A percentile compares a stretch with the other conserved stretches of the same genome.
Conservation (phyloP, 2,113 vertebrate genomes). For the Erinaceus europaeus region DNA sequence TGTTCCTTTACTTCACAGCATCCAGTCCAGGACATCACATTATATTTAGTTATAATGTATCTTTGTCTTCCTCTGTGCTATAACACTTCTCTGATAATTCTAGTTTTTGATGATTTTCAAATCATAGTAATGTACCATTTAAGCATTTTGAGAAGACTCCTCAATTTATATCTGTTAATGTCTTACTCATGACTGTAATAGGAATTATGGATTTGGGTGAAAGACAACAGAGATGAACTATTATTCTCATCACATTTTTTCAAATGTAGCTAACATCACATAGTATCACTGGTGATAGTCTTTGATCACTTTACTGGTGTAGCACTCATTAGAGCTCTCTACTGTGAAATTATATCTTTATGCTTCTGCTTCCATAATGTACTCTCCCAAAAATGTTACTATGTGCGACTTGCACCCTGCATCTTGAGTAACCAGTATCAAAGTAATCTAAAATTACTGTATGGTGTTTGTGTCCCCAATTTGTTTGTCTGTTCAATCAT, state of each 20-base stretch:
- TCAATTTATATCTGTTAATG: background rate
- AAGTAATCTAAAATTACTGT: no score
- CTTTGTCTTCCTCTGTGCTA: background rate
- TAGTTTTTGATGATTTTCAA: background rate
- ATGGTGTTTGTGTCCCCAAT: no score
- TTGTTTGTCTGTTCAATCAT: background rate
- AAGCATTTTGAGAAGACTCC: background rate
- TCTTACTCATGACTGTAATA: background rate
- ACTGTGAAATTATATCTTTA: background rate
- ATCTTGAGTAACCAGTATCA: no score
- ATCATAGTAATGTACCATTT: background rate
- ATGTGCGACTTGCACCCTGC: accelerated
- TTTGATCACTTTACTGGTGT: background rate
- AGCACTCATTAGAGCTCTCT: background rate
- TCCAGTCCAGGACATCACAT: background rate
- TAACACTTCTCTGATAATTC: background rate
- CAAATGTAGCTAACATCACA: no score
- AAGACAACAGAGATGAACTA: background rate
- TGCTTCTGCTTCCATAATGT: background rate
- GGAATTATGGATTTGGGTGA: background rate
- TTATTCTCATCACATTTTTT: background rate
- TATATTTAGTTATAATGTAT: background rate
- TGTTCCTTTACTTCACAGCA: background rate
- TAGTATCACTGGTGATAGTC: no score
- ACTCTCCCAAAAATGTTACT: background rate